Percentiles rank a stretch among this genome's conserved stretches.
These are phyloP conservation scores for Lordiphosa mommai DNA, from an alignment of 1,140 invertebrate genomes.

Conservation along the genomic window DNA sequence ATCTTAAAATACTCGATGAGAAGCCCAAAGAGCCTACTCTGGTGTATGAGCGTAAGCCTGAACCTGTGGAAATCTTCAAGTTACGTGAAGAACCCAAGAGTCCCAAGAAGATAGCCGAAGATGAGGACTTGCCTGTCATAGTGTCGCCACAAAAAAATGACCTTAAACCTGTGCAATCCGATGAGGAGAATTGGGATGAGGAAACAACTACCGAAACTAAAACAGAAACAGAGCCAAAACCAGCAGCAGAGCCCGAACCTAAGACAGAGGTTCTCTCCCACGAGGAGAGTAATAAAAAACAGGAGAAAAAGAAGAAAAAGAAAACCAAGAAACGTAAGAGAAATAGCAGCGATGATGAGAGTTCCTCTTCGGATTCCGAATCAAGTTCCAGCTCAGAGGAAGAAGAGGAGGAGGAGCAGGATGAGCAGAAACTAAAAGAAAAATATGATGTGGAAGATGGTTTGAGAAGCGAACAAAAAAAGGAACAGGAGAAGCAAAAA, in stretches of 20 bases:
- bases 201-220: conserved; percentile 48
- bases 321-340: conserved; percentile 78
- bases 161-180: conserved; percentile 17
- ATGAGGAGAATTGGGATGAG: conserved; percentile 81
- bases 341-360: conserved; percentile 76
- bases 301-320: conserved; percentile 54
- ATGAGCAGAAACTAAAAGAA: conserved; percentile 73
- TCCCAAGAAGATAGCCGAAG: conserved; percentile 34
- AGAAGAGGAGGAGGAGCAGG: conserved; percentile 63
- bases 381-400: conserved; percentile 63
- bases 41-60: conserved; percentile 38
- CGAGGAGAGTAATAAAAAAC: conserved; percentile 5
- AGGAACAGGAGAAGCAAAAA: conserved; percentile 48
- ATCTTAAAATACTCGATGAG: conserved; percentile 91
- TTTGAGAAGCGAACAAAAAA: conserved; percentile 50
- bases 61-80: conserved; percentile 22
- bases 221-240: conserved; percentile 24
- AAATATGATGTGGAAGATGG: conserved; percentile 79
- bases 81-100: conserved; percentile 63
- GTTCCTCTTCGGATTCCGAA: conserved; percentile 69
- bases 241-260: conserved; percentile 20
- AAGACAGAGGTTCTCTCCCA: background rate
- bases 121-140: conserved; percentile 61
- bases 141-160: conserved; percentile 40
- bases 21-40: conserved; percentile 78